A percentile compares a stretch with the other conserved stretches of the same genome.
Conservation (phyloP, 1,140 invertebrate genomes). For the Papilio polyxenes region DNA sequence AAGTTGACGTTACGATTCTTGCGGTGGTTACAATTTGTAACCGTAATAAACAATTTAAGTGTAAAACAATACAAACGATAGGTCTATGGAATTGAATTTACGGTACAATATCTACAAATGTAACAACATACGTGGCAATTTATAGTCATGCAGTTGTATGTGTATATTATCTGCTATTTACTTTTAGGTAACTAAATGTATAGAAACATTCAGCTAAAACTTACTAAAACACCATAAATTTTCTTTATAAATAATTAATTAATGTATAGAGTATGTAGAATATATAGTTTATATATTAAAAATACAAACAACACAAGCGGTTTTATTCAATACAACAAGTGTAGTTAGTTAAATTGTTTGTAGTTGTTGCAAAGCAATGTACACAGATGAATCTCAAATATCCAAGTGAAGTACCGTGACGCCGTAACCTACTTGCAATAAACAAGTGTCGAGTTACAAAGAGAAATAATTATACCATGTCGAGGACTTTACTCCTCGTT, state of each 20-base stretch:
- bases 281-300: constrained; percentile 26
- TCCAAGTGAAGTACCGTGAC: constrained; percentile 44
- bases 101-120: constrained; percentile 53
- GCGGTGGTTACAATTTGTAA: constrained; percentile 55
- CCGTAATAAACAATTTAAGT: constrained; percentile 64
- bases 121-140: not conserved
- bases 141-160: not conserved
- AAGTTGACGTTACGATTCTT: constrained; percentile 52
- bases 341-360: not conserved
- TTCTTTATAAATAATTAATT: too few relatives aligned
- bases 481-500: constrained; percentile 21
- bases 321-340: constrained; percentile 39
- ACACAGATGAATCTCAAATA: constrained; percentile 39
- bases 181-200: constrained; percentile 7
- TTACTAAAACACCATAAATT: too few relatives aligned
- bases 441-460: constrained; percentile 41
- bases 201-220: not conserved
- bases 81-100: constrained; percentile 60
- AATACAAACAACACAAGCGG: not conserved
- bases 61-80: constrained; percentile 68
- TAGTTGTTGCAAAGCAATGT: constrained; percentile 29
- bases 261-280: too few relatives aligned
- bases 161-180: not conserved
- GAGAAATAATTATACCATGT: constrained; percentile 33
- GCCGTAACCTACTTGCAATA: constrained; percentile 41